Percentiles rank a stretch among this genome's conserved stretches.
Conservation (phyloP, 2,888 invertebrate genomes). For the Pherbina coryleti region DNA sequence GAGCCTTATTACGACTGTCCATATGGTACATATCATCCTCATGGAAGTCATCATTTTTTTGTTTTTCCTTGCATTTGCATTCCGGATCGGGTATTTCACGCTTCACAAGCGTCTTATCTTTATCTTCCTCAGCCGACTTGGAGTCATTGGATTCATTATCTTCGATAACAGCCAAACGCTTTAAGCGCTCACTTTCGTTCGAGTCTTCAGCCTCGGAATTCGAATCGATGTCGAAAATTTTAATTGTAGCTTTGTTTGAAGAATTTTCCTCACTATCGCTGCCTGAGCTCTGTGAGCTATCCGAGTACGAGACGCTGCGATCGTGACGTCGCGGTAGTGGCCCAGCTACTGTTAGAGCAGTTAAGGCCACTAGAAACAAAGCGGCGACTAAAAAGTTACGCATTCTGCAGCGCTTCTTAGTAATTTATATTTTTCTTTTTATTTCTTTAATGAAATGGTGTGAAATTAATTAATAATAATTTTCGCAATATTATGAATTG, state of each 20-base stretch:
- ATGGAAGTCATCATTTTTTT: too few species aligned
- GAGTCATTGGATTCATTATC: neutral
- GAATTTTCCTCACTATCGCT: conserved; percentile 20
- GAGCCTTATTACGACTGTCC: too few species aligned
- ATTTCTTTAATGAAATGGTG: neutral
- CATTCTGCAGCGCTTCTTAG: conserved; percentile 11
- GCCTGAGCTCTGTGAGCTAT: neutral
- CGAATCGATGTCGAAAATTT: neutral
- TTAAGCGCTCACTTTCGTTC: neutral
- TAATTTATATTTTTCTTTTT: neutral
- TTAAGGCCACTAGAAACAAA: conserved; percentile 16
- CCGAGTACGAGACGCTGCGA: neutral
- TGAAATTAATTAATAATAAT: neutral
- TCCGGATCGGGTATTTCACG: conserved; percentile 37
- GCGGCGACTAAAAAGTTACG: neutral
- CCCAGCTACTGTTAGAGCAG: neutral
- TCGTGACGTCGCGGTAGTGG: neutral
- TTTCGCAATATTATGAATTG: neutral
- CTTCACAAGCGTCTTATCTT: conserved; percentile 7
- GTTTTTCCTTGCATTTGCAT: neutral
- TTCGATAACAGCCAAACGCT: neutral
- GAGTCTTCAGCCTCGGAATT: conserved; percentile 1
- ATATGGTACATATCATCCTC: too few species aligned
- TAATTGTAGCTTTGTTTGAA: neutral
- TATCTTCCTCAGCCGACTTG: neutral